These are phyloP conservation scores for Apis florea DNA, from an alignment of 1,140 invertebrate genomes.

Conservation along the genomic window DNA sequence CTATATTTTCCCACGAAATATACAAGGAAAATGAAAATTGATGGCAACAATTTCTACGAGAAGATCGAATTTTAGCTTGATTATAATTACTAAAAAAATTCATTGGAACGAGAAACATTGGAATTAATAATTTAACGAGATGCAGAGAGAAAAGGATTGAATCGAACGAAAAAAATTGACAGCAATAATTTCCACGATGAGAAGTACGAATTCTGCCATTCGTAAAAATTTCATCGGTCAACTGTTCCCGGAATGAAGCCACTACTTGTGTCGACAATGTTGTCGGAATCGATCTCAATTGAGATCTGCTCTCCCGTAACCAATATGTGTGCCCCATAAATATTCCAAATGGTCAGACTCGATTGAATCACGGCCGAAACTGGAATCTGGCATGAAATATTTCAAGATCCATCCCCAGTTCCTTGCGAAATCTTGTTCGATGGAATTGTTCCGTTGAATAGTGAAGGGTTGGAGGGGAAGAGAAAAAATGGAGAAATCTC, in stretches of 20 bases:
- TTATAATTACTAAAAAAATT: too few relatives aligned
- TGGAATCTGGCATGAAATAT: constrained; percentile 15
- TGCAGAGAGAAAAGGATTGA: too few relatives aligned
- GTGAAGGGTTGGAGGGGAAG: neutral
- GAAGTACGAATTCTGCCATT: neutral
- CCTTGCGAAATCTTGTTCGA: neutral
- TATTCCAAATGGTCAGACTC: constrained; percentile 30
- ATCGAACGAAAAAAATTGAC: neutral
- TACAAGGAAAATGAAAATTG: too few relatives aligned
- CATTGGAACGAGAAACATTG: too few relatives aligned
- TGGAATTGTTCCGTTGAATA: neutral
- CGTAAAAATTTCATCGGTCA: neutral
- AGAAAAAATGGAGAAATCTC: neutral
- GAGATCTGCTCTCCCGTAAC: constrained; percentile 4
- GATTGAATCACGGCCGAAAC: constrained; percentile 7
- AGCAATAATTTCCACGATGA: neutral
- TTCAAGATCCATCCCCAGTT: neutral
- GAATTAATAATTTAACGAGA: too few relatives aligned
- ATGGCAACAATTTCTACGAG: too few relatives aligned
- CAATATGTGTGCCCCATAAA: constrained; percentile 32
- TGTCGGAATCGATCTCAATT: constrained; percentile 31
- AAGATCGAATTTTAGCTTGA: too few relatives aligned
- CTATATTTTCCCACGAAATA: too few relatives aligned
- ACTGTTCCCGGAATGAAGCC: neutral
- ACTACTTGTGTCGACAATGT: constrained; percentile 4